Base-by-base conservation (phyloP, 2,113 vertebrate genomes). In the Dasyurus viverrinus region DNA sequence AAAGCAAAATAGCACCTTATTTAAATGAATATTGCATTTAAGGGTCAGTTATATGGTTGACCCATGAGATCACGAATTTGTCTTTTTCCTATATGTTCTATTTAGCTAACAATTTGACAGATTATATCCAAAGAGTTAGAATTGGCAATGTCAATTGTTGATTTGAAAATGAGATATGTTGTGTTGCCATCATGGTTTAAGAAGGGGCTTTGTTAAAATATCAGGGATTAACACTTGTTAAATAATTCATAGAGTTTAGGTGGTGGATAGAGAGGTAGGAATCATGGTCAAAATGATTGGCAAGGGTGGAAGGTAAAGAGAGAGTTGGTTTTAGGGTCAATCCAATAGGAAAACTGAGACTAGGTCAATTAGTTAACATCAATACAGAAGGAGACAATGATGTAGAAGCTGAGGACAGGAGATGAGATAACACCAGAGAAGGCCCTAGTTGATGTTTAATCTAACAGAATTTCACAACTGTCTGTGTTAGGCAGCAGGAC, bases 1-100 rank as follows among this genome's bases (percentile, higher is more conserved):
- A 25, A 93, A 30, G 22, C 57, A 84, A 25, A 90, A n/a, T 92
- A 76, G 23, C 92, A 30, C 53, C 9, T 46, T 48, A 1, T 57
- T 92, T 84, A 54, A 92, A 95, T 19, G 4, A 46, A 53, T 68
- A 53, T 53, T 95, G 50, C 53, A 8, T 95, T 53, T 94, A 48
- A 91, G 53, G 2, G 23, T 46, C 42, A 53, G 7, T 47, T 47
- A 68, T 55, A 27, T 89, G 4, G 52, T 84, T 84, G 68, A 6
- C 36, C 19, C 16, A 42, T 22, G 68, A 84, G 36, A 16, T 8
- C 16, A 84, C 42, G 16, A 6, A 6, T 84, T 22, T 8, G 16
- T 84, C n/a, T 84, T 7, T 42, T 36, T 4, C 36, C 16, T 76
- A n/a, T n/a, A 16, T n/a, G 60, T n/a, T 5, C 36, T 5, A 84